Base-by-base conservation (phyloP, 2,888 invertebrate species). In the Netelia inedita region DNA sequence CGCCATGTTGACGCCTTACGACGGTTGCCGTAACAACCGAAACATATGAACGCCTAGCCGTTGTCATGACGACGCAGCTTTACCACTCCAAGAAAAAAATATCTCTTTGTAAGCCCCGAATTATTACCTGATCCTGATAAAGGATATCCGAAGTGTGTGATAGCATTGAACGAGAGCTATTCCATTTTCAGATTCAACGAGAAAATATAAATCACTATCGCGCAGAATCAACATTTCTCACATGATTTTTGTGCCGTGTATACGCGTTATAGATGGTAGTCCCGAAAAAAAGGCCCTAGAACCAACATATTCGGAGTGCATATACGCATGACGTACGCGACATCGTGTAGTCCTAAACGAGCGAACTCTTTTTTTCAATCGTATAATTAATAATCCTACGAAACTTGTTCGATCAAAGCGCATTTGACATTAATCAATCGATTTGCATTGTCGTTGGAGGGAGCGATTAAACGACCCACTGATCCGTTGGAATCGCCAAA, bases 241-340 rank as follows among this genome's bases (percentile, higher is more conserved):
- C 14, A 14, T 46, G 46, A 46, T 46, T 46, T 0, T 14, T 3
- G 46, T 46, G 46, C 14, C 46, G 14, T 14, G 14, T 14, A 46
- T 46, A 46, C 14, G 10, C 46, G 1, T 23, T 23, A n/a, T 10
- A 61, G 14, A 43, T 19, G 16, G 14, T 57, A 23, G 43, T 57
- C 11, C 19, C 65, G 43, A 28, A 82, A 57, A 87, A 88, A 88
- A 82, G 68, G 82, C 81, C 84, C 88, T 86, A 88, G 88, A 35
- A 74, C 63, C 71, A 66, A 21, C 41, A 83, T 79, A 82, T 83
- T 85, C 82, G 68, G 65, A 69, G 10, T 81, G 84, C 85, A 87
- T 68, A 73, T 65, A 87, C 87, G 79, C 81, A 86, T 89, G 89
- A 90, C 90, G 90, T 92, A 88, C 88, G 89, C 89, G 90, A 91